A percentile compares a stretch with the other conserved stretches of the same genome.
Evolutionary conservation across 1,140 invertebrate species (phyloP).

Genomic region (Trachymyrmex septentrionalis): DNA sequence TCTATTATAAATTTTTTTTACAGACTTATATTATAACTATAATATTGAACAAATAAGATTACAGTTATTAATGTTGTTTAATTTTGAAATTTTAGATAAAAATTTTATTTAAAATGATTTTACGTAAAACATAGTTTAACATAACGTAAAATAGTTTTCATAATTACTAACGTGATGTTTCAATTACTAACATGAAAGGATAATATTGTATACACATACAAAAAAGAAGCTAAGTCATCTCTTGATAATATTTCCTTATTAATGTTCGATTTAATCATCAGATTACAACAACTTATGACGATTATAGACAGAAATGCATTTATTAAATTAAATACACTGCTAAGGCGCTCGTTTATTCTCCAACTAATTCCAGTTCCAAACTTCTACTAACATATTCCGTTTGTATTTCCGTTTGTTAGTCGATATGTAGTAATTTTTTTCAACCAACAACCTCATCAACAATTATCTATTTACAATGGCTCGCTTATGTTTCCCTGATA

Average conservation of each 20-base stretch:
- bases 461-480: conserved; percentile 6
- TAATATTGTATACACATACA: background rate
- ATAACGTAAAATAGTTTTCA: background rate
- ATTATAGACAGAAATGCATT: background rate
- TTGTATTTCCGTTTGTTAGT: background rate
- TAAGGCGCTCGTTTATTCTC: background rate
- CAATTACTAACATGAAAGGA: background rate
- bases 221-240: background rate
- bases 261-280: conserved; percentile 13
- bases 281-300: background rate
- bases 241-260: background rate
- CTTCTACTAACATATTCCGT: background rate
- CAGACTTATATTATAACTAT: too few relatives aligned
- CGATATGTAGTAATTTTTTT: background rate
- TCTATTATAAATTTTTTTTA: too few relatives aligned
- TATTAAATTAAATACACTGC: background rate
- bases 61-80: background rate
- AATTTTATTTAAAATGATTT: background rate
- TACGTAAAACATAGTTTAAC: background rate
- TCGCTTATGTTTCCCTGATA: background rate
- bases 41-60: background rate
- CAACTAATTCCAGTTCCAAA: background rate
- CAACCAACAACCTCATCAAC: background rate
- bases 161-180: background rate
- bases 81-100: background rate